These are phyloP conservation scores for Cavia aperea DNA, from an alignment of 2,113 vertebrate species.

Conservation along the genomic window DNA sequence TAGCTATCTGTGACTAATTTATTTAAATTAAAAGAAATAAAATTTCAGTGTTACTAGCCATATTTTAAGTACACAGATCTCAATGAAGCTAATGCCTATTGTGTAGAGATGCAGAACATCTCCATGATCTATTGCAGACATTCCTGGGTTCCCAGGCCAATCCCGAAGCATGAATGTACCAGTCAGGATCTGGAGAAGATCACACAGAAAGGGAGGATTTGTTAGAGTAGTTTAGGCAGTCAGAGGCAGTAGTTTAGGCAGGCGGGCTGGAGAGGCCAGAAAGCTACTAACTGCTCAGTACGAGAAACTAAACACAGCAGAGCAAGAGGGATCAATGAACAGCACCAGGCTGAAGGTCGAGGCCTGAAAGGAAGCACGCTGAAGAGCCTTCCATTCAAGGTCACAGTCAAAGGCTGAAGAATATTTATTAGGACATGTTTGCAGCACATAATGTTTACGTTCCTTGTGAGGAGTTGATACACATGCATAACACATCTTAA, in stretches of 20 bases:
- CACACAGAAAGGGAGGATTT: background rate
- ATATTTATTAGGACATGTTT: background rate
- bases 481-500: background rate
- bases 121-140: background rate
- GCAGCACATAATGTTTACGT: background rate
- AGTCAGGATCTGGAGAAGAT: background rate
- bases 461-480: background rate
- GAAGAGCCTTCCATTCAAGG: background rate
- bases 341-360: background rate
- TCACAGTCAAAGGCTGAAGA: background rate
- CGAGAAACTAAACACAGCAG: background rate
- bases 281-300: background rate
- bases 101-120: background rate
- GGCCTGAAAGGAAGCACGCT: background rate
- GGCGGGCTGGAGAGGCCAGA: background rate
- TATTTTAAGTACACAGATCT: background rate
- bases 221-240: background rate
- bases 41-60: background rate
- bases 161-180: background rate
- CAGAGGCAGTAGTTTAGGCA: background rate
- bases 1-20: background rate
- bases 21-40: constrained; percentile 28
- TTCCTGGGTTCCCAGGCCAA: background rate
- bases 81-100: background rate
- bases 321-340: background rate